Conservation (phyloP, 92 coral and sea anemone genomes). For the Porites lobata region DNA sequence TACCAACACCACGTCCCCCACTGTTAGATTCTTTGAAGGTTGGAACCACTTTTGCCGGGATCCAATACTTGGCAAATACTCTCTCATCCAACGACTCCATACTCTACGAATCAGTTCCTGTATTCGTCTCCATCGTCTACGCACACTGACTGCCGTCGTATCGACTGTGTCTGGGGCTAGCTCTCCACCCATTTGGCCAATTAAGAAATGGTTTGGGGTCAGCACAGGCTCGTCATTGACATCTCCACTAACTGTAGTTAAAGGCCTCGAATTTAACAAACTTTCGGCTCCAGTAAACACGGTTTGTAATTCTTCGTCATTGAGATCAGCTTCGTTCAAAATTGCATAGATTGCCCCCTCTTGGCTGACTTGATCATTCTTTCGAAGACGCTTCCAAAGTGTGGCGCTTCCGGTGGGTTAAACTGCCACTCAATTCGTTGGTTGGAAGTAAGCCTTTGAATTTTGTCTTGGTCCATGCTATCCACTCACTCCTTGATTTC, state of each 20-base stretch:
- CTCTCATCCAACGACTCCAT: too few species aligned
- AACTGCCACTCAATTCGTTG: constrained; percentile 62
- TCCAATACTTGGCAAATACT: too few species aligned
- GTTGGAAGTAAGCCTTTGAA: constrained; percentile 48
- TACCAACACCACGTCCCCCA: too few species aligned
- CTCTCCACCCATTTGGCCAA: too few species aligned
- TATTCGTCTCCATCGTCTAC: too few species aligned
- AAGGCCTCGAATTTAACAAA: constrained; percentile 59
- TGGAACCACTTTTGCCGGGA: too few species aligned
- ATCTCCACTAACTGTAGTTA: constrained; percentile 60
- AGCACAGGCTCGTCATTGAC: constrained; percentile 72
- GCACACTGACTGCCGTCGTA: too few species aligned
- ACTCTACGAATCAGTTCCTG: too few species aligned
- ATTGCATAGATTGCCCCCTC: background rate
- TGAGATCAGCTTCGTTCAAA: background rate
- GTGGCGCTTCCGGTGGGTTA: constrained; percentile 66
- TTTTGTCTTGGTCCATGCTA: constrained; percentile 54
- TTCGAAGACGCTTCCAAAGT: constrained; percentile 61
- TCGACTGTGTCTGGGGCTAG: too few species aligned
- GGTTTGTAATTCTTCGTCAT: constrained; percentile 2
- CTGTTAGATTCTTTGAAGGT: too few species aligned
- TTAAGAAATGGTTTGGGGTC: too few species aligned
- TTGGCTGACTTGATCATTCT: constrained; percentile 14
- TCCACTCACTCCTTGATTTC: constrained; percentile 53
- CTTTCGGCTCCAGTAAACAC: constrained; percentile 38